phyloP scores from a whole-genome alignment of 2,113 vertebrate genomes.

The Ceyx cyanopectus region DNA sequence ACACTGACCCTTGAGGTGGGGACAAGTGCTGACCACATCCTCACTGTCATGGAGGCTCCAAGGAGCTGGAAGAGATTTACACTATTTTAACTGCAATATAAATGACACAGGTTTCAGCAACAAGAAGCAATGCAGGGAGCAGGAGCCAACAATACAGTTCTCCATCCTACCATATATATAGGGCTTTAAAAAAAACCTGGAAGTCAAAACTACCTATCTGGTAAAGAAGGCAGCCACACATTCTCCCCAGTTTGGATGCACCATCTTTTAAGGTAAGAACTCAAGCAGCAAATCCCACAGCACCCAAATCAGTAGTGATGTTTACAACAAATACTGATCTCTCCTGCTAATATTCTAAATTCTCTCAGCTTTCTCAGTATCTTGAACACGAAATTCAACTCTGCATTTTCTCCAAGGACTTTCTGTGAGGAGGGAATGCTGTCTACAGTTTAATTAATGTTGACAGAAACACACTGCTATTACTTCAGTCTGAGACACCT shows the following conservation, averaged over 20 bases:
- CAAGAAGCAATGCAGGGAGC: neutral
- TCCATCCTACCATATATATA: neutral
- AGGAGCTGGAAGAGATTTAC: slow-evolving; percentile 77
- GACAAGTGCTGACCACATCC: slow-evolving; percentile 70
- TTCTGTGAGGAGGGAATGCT: neutral
- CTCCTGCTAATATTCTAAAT: neutral
- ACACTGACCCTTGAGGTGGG: slow-evolving; percentile 53
- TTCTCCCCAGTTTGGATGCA: neutral
- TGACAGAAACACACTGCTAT: neutral
- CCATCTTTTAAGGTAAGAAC: neutral
- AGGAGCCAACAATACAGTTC: neutral
- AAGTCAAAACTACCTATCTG: neutral
- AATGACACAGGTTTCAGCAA: neutral
- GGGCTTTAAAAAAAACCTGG: neutral
- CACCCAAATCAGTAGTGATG: neutral
- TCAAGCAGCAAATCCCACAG: neutral
- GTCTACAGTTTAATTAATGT: neutral
- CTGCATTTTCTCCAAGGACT: neutral
- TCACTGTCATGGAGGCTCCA: slow-evolving; percentile 80
- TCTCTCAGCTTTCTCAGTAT: neutral
- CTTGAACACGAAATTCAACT: neutral
- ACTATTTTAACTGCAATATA: neutral
- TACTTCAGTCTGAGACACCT: neutral
- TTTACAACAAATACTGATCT: neutral
- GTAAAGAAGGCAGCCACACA: neutral